These are phyloP conservation scores for Crossaster papposus DNA, from an alignment of 53 echinoderm and acorn worm genomes.

Conservation along the genomic window DNA sequence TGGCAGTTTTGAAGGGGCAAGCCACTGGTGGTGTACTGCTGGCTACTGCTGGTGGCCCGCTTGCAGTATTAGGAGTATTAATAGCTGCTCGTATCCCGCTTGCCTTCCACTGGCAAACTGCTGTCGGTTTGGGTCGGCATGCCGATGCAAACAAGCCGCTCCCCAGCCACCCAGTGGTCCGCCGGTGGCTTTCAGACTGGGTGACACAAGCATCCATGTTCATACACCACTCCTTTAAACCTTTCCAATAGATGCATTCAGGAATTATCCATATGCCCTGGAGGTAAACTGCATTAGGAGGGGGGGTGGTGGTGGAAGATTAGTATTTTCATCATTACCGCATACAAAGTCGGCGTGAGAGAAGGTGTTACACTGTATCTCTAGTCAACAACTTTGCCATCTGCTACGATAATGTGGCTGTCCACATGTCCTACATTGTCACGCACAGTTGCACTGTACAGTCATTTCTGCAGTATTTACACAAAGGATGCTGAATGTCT, in stretches of 20 bases:
- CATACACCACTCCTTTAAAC: not conserved
- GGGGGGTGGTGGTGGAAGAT: no score
- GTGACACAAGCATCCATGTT: no score
- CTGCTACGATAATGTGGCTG: not conserved
- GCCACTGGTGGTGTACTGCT: no score
- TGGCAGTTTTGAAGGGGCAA: no score
- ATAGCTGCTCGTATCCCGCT: no score
- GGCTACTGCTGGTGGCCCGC: no score
- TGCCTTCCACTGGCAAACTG: no score
- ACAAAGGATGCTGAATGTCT: not conserved
- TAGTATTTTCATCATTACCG: conserved; percentile 38
- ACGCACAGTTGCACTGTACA: not conserved
- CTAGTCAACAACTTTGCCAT: conserved; percentile 18
- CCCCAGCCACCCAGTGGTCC: no score
- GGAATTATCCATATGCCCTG: conserved; percentile 6
- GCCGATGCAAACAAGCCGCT: no score
- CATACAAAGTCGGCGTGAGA: not conserved
- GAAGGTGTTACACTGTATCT: conserved; percentile 44
- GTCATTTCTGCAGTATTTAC: not conserved
- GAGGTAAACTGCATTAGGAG: conserved; percentile 10
- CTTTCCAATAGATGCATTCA: not conserved
- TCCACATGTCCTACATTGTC: conserved; percentile 27
- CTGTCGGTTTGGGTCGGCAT: no score
- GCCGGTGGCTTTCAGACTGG: no score
- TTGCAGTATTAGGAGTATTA: no score